These are phyloP conservation scores for Pseudomugil tenellus DNA, from an alignment of 2,797 vertebrate species.

Conservation along the genomic window DNA sequence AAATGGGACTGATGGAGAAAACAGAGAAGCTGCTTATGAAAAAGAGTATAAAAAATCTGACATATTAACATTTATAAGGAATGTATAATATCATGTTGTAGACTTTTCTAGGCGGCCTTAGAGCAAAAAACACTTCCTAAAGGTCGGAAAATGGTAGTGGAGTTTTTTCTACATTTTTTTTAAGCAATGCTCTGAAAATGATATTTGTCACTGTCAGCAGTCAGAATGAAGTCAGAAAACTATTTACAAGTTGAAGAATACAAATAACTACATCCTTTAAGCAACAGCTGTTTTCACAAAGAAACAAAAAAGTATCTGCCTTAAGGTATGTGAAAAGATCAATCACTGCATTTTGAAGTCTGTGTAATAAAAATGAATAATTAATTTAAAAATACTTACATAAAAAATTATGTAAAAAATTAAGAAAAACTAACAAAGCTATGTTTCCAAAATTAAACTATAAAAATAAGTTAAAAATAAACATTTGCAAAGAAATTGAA, in stretches of 20 bases:
- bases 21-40: background rate
- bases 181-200: background rate
- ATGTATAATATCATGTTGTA: background rate
- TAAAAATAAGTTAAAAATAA: no score
- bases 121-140: background rate
- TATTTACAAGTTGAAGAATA: background rate
- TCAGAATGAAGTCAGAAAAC: background rate
- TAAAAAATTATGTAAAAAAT: background rate
- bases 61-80: background rate
- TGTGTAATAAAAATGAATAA: background rate
- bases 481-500: background rate
- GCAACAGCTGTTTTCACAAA: background rate
- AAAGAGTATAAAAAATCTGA: background rate
- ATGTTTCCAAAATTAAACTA: no score
- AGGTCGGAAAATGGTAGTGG: background rate
- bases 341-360: background rate
- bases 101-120: background rate
- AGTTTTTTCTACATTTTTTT: background rate
- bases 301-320: background rate
- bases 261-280: background rate
- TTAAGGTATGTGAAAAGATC: background rate
- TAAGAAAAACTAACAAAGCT: background rate
- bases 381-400: background rate
- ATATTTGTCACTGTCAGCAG: background rate
- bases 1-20: background rate